These are phyloP conservation scores for Acronicta psi DNA, from an alignment of 2,888 invertebrate genomes.

Conservation along the genomic window DNA sequence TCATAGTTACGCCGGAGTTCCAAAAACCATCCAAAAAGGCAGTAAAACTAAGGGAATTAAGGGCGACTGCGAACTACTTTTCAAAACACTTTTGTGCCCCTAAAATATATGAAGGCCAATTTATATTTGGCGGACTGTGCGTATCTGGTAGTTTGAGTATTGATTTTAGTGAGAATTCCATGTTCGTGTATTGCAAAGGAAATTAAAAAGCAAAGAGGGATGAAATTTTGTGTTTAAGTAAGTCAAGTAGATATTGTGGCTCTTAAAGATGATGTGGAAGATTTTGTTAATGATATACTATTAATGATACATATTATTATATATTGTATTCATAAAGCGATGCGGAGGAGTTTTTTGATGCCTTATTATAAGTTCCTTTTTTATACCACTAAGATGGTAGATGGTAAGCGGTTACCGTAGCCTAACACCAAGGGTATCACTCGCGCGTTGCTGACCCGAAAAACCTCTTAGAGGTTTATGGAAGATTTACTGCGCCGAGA, in stretches of 20 bases:
- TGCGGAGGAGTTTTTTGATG: no score
- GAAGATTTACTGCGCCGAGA: no score
- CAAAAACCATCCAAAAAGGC: slow-evolving; percentile 88
- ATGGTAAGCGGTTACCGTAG: no score
- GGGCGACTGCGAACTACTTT: slow-evolving; percentile 85
- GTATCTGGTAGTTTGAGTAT: slow-evolving; percentile 34
- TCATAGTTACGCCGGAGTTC: slow-evolving; percentile 59
- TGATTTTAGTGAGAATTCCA: slow-evolving; percentile 40
- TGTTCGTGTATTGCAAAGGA: not conserved
- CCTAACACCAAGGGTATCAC: no score
- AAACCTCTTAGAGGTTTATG: no score
- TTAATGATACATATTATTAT: no score
- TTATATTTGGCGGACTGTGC: slow-evolving; percentile 79
- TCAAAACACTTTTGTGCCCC: slow-evolving; percentile 83
- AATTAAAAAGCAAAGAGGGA: not conserved
- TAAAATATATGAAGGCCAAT: slow-evolving; percentile 88
- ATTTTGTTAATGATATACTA: no score
- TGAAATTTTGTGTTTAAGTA: not conserved
- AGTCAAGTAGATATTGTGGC: not conserved
- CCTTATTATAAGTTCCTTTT: no score
- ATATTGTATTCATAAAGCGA: no score
- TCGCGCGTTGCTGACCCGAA: no score
- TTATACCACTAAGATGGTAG: no score
- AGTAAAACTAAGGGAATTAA: slow-evolving; percentile 89
- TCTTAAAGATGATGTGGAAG: no score